Percentiles rank a stretch among this genome's conserved stretches.
phyloP scores from a whole-genome alignment of 2,888 invertebrate genomes.

The Rhagophthalmus giganteus region DNA sequence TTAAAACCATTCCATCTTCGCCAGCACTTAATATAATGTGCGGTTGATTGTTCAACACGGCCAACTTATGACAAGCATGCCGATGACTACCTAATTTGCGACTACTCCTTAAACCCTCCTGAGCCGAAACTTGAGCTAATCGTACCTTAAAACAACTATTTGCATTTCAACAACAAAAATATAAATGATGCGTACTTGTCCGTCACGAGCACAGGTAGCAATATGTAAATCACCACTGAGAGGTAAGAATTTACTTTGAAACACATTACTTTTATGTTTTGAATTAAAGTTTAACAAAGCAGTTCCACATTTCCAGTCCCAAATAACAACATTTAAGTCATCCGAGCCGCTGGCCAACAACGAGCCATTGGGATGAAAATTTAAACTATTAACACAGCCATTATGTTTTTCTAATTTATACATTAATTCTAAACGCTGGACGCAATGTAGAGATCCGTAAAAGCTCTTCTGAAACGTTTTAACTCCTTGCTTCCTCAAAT shows the following conservation, averaged over 20 bases:
- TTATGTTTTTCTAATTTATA: conserved; percentile 76
- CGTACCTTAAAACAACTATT: conserved; percentile 57
- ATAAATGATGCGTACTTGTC: no score
- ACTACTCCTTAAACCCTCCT: conserved; percentile 58
- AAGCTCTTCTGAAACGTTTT: conserved; percentile 69
- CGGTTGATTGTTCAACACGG: conserved; percentile 74
- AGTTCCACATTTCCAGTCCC: conserved; percentile 85
- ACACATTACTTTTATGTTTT: conserved; percentile 86
- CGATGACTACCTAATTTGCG: conserved; percentile 67
- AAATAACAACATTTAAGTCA: conserved; percentile 81
- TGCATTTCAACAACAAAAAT: background rate
- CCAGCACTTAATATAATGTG: conserved; percentile 82
- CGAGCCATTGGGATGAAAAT: conserved; percentile 80
- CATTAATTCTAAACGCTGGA: conserved; percentile 79
- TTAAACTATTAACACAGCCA: conserved; percentile 91
- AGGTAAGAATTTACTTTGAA: conserved; percentile 88
- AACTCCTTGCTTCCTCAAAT: conserved; percentile 56
- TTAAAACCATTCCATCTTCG: conserved; percentile 82
- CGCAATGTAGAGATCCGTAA: conserved; percentile 80
- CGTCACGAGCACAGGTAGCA: conserved; percentile 87
- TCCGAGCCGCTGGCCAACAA: conserved; percentile 89
- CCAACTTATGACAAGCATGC: conserved; percentile 84
- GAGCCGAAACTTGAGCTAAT: conserved; percentile 62
- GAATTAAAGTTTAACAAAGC: conserved; percentile 70
- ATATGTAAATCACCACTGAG: conserved; percentile 78